Evolutionary conservation across 2,113 vertebrate genomes (phyloP).

Genomic region (Alosa alosa): DNA sequence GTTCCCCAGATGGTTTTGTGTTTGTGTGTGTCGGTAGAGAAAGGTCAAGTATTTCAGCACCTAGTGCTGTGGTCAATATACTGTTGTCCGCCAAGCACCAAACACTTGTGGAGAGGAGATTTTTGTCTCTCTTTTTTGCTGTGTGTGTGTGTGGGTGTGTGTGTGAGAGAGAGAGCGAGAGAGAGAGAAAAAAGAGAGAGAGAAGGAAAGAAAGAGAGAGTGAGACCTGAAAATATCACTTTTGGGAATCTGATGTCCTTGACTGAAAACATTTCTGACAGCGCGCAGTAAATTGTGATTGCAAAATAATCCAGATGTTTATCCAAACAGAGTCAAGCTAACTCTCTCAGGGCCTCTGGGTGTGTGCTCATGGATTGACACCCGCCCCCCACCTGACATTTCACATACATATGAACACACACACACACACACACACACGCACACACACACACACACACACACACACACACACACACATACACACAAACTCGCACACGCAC

Average conservation of each 20-base stretch:
- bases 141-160: background rate
- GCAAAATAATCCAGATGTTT: slow-evolving; percentile 60
- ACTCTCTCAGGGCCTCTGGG: slow-evolving; percentile 48
- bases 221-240: slow-evolving; percentile 23
- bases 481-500: too few relatives aligned
- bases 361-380: slow-evolving; percentile 54
- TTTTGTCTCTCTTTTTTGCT: background rate
- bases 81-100: background rate
- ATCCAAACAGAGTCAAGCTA: slow-evolving; percentile 45
- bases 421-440: background rate
- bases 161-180: too few relatives aligned
- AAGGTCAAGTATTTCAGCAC: background rate
- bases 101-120: too few relatives aligned
- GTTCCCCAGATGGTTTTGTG: background rate
- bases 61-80: background rate
- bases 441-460: background rate
- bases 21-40: background rate
- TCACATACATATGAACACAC: background rate
- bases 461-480: background rate
- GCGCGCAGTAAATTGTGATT: slow-evolving; percentile 50
- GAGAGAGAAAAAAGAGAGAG: too few relatives aligned
- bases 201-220: too few relatives aligned
- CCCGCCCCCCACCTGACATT: slow-evolving; percentile 2
- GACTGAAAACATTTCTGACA: slow-evolving; percentile 37
- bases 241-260: slow-evolving; percentile 19